Percentiles rank a stretch among this genome's conserved stretches.
These are phyloP conservation scores for Iguana delicatissima DNA, from an alignment of 2,797 vertebrate species.

Conservation along the genomic window DNA sequence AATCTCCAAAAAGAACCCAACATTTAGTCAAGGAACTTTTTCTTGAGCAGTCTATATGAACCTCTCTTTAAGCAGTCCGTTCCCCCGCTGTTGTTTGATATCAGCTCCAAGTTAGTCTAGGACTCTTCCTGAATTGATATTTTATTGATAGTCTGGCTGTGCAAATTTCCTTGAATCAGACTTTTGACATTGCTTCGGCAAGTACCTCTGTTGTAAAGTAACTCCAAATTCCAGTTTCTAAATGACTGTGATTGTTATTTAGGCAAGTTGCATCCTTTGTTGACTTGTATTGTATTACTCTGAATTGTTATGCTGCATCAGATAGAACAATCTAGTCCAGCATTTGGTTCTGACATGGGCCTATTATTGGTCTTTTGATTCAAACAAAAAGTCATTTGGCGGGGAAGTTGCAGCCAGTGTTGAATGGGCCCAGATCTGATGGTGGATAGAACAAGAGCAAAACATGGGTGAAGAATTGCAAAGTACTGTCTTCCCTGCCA, in stretches of 20 bases:
- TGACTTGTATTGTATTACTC: neutral
- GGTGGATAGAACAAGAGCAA: neutral
- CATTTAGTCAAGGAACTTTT: constrained; percentile 33
- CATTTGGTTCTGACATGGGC: neutral
- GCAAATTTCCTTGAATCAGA: constrained; percentile 4
- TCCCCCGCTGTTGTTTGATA: neutral
- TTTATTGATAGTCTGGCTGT: neutral
- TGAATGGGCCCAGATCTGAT: neutral
- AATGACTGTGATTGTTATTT: neutral
- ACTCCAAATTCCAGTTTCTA: neutral
- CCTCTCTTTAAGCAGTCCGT: neutral
- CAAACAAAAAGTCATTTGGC: neutral
- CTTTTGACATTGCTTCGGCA: neutral
- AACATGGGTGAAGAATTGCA: neutral
- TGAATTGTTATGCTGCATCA: neutral
- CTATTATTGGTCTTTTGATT: neutral
- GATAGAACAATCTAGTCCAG: too few species aligned
- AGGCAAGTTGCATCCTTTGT: neutral
- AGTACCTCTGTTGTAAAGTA: neutral
- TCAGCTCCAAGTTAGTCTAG: neutral
- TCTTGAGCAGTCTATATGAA: neutral
- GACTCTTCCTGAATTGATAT: neutral
- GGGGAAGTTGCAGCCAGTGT: neutral
- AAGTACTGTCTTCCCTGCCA: neutral
- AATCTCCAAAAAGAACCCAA: constrained; percentile 34